A percentile compares a stretch with the other conserved stretches of the same genome.
phyloP scores from a whole-genome alignment of 92 coral and sea anemone species.

The Paramuricea clavata region DNA sequence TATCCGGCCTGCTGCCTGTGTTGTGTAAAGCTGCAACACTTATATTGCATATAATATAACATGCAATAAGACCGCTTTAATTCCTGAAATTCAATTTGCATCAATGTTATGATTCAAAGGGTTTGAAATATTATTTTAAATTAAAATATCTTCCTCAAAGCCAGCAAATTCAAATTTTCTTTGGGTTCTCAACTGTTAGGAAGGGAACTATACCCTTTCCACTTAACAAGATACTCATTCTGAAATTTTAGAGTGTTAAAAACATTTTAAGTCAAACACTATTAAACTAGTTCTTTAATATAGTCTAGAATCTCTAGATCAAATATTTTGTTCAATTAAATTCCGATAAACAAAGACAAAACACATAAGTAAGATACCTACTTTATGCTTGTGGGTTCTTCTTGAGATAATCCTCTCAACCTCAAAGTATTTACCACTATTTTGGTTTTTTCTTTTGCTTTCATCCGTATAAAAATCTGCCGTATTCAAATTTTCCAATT shows the following conservation, averaged over 20 bases:
- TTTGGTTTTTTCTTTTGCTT: not conserved
- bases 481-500: conserved; percentile 6
- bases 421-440: conserved; percentile 18
- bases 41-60: not conserved
- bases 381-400: not conserved
- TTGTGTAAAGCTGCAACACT: not conserved
- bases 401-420: conserved; percentile 5
- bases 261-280: not conserved
- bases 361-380: no score
- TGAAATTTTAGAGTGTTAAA: no score
- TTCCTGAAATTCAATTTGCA: not conserved
- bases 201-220: conserved; percentile 30
- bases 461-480: not conserved
- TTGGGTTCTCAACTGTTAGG: conserved; percentile 16
- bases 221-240: conserved; percentile 25
- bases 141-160: not conserved
- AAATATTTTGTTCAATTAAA: no score
- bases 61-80: not conserved
- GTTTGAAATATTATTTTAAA: no score
- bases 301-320: no score
- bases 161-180: not conserved
- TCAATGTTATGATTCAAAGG: not conserved
- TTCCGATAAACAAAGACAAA: no score
- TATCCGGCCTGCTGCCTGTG: no score
- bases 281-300: no score